phyloP scores from a whole-genome alignment of 2,888 invertebrate species.

The Didymodactylos carnosus region DNA sequence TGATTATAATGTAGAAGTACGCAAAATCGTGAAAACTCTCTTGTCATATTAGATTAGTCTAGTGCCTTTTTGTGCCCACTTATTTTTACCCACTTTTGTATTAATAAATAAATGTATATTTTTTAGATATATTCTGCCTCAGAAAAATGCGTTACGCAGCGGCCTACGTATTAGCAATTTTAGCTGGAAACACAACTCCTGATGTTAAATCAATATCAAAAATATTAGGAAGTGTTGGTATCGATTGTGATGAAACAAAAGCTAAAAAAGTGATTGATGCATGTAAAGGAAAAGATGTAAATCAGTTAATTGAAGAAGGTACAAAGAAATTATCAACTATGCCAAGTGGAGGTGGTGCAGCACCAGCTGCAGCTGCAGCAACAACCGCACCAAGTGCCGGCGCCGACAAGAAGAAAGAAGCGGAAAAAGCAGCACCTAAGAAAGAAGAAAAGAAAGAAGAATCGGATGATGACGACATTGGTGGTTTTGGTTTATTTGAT shows the following conservation, averaged over 20 bases:
- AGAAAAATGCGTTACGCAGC: slow-evolving; percentile 34
- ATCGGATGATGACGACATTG: not conserved
- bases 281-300: slow-evolving; percentile 70
- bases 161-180: slow-evolving; percentile 26
- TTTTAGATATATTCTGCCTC: too few relatives aligned
- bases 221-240: slow-evolving; percentile 83
- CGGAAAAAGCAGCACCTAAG: not conserved
- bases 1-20: too few relatives aligned
- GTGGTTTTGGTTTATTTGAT: too few relatives aligned
- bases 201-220: slow-evolving; percentile 45
- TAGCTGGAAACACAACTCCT: slow-evolving; percentile 21
- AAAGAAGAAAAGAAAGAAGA: not conserved
- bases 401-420: not conserved
- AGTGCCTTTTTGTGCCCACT: too few relatives aligned
- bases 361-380: too few relatives aligned
- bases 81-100: too few relatives aligned
- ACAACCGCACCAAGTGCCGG: not conserved
- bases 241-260: slow-evolving; percentile 68
- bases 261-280: slow-evolving; percentile 62
- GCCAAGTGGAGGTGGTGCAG: not conserved
- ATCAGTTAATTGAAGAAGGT: slow-evolving; percentile 70
- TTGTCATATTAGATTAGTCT: too few relatives aligned
- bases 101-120: too few relatives aligned
- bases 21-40: too few relatives aligned
- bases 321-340: slow-evolving; percentile 49